Conservation (phyloP, 2,113 vertebrate species). For the Saguinus imperator region DNA sequence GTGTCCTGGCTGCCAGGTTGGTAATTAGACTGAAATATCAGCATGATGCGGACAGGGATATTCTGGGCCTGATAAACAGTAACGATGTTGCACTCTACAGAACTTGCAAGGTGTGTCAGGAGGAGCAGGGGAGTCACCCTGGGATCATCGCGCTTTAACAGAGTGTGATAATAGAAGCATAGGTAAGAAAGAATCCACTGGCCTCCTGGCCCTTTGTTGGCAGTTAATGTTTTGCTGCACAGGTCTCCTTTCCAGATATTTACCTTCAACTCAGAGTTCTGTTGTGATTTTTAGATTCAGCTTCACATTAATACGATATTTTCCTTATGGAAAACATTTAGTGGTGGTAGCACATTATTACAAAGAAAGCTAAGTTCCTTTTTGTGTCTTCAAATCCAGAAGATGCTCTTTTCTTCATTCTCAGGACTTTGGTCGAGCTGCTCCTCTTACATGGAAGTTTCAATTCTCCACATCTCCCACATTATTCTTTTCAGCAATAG, state of each 20-base stretch:
- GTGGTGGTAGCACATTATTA: background rate
- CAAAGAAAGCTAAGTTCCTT: background rate
- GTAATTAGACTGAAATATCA: background rate
- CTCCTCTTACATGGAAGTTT: background rate
- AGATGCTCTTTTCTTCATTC: background rate
- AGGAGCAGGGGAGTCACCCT: background rate
- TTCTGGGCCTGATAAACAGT: background rate
- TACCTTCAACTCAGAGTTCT: background rate
- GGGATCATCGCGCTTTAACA: background rate
- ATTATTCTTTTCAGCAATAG: background rate
- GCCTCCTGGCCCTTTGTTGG: background rate
- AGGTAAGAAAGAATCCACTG: background rate
- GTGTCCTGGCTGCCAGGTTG: background rate
- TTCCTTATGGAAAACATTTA: background rate
- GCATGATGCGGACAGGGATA: background rate
- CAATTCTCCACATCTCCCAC: background rate
- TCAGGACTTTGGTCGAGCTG: background rate
- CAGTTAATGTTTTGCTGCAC: background rate
- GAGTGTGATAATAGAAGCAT: background rate
- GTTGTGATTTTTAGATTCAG: background rate
- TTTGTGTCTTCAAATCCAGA: background rate
- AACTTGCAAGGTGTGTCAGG: background rate
- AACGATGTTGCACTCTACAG: background rate
- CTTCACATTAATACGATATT: background rate
- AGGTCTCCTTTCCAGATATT: background rate